These are phyloP conservation scores for Limanda limanda DNA, from an alignment of 2,113 vertebrate species.

Conservation along the genomic window DNA sequence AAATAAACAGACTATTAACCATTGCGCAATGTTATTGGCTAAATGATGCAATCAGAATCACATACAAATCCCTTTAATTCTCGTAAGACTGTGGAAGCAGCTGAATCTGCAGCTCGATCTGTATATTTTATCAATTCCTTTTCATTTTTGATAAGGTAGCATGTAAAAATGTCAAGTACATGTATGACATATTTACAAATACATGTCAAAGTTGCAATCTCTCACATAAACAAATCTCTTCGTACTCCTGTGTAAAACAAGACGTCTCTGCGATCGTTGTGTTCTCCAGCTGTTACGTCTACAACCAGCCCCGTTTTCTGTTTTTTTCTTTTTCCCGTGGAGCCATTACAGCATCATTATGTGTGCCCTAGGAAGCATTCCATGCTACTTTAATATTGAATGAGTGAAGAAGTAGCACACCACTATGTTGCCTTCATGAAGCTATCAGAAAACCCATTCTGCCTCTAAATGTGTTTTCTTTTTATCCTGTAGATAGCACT, in stretches of 20 bases:
- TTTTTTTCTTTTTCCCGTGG: constrained; percentile 5
- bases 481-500: constrained; percentile 38
- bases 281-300: constrained; percentile 11
- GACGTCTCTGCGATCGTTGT: neutral
- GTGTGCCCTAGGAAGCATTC: constrained; percentile 65
- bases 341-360: constrained; percentile 62
- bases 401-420: constrained; percentile 61
- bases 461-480: constrained; percentile 51
- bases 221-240: neutral
- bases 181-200: neutral
- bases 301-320: constrained; percentile 14
- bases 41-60: no score
- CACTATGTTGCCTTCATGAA: constrained; percentile 55
- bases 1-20: neutral
- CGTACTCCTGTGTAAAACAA: neutral
- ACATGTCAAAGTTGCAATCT: neutral
- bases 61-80: neutral
- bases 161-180: neutral
- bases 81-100: neutral
- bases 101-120: neutral
- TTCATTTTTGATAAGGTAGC: neutral
- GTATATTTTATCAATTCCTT: constrained; percentile 11
- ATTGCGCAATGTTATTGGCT: no score
- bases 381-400: constrained; percentile 72
- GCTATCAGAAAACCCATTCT: constrained; percentile 64